These are phyloP conservation scores for Riparia riparia DNA, from an alignment of 2,113 vertebrate genomes.

Conservation along the genomic window DNA sequence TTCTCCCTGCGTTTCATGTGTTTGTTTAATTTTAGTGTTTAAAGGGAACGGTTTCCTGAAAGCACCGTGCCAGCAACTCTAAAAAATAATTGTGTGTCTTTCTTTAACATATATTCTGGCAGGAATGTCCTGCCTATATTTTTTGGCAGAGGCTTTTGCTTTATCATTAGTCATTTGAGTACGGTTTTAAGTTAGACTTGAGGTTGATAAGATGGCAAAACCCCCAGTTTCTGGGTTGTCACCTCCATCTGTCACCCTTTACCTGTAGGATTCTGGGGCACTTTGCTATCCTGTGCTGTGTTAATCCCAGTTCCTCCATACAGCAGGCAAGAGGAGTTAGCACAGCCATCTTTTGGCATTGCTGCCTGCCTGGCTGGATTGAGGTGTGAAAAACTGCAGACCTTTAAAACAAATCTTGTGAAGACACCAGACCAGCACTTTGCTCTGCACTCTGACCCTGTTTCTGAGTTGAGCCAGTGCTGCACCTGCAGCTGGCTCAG, in stretches of 20 bases:
- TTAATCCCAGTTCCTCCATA: neutral
- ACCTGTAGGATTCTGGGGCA: neutral
- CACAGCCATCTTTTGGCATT: neutral
- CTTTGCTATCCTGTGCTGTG: neutral
- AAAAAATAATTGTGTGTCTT: slow-evolving; percentile 56
- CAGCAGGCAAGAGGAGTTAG: neutral
- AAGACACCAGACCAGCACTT: neutral
- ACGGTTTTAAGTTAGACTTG: neutral
- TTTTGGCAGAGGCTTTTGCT: slow-evolving; percentile 35
- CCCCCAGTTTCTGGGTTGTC: rapidly evolving
- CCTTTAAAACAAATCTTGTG: neutral
- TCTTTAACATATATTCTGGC: slow-evolving; percentile 38
- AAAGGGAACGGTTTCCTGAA: slow-evolving; percentile 65
- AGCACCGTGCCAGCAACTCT: slow-evolving; percentile 34
- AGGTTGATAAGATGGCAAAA: neutral
- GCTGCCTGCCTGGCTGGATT: neutral
- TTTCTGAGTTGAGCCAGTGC: neutral
- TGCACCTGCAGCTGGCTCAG: neutral
- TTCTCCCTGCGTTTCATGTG: slow-evolving; percentile 63
- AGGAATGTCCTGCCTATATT: neutral
- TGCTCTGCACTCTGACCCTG: rapidly evolving
- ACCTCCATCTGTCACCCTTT: neutral
- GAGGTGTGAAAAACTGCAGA: neutral
- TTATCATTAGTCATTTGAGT: neutral
- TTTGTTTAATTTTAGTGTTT: slow-evolving; percentile 71